Evolutionary conservation across 2,113 vertebrate species (phyloP), one percentile per base, ranked within the genome.

Genomic region (Ictalurus punctatus): DNA sequence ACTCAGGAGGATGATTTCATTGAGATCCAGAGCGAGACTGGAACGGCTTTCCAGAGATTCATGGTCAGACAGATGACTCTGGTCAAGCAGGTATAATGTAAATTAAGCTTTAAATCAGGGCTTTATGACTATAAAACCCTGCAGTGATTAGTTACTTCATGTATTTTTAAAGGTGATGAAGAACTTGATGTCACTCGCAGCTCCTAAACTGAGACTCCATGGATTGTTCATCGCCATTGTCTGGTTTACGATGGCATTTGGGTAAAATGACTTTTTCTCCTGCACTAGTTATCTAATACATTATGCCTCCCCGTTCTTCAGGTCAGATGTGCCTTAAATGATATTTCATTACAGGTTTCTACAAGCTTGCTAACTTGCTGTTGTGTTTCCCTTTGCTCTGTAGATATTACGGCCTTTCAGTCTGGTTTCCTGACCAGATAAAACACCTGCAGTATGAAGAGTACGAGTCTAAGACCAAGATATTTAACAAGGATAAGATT

Each of bases 341-440:
- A 85, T n/a, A 80, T 54, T 56, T 14, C 54, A 34, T 54, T 85
- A 3, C 27, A 67, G 37, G 83, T 25, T 37, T 83, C 23, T 25
- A 6, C 10, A 9, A 67, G 61, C 16, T 63, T 44, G 37, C 17
- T 84, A 84, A 40, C 58, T 44, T 85, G 83, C 3, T 59, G 25
- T 19, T 27, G n/a, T 81, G 12, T 58, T 30, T 67, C 40, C 30
- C 58, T 90, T 16, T 90, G 52, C 54, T 0, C 61, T 12, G 87
- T 92, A 99, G 98, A 92, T 99, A 98, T 93, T 98, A 98, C 0
- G 98, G 98, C 21, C 95, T 99, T 89, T 97, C 96, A 0, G 98
- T 99, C 65, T 99, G 98, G 98, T 99, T 99, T 92, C 98, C 98
- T 4, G 98, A 99, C 85, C 98, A 99, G 97, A 98, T 99, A 90